These are phyloP conservation scores for Penaeus japonicus DNA, from an alignment of 1,140 invertebrate genomes.

Conservation along the genomic window DNA sequence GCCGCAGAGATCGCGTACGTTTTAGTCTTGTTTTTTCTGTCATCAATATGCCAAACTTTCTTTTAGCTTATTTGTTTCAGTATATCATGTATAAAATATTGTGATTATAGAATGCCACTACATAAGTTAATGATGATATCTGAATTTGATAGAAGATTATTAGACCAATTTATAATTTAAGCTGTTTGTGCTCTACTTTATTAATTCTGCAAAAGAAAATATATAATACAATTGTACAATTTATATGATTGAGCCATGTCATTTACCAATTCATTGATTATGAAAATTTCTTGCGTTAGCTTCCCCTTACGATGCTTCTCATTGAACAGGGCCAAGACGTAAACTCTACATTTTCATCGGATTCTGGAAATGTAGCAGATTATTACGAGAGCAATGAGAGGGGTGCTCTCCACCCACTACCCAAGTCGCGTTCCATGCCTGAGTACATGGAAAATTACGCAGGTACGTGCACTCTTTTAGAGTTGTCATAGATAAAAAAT, in stretches of 20 bases:
- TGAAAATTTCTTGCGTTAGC: no score
- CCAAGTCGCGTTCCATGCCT: constrained; percentile 57
- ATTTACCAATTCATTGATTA: background rate
- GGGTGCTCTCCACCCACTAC: constrained; percentile 18
- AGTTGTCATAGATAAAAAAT: background rate
- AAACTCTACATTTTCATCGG: constrained; percentile 57
- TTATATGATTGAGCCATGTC: background rate
- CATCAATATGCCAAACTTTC: background rate
- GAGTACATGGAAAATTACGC: constrained; percentile 57
- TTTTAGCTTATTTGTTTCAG: background rate
- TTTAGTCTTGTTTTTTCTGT: background rate
- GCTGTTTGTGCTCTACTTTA: no score
- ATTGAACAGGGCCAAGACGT: constrained; percentile 39
- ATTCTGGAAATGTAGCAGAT: constrained; percentile 58
- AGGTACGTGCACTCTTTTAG: background rate
- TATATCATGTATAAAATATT: background rate
- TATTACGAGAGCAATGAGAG: constrained; percentile 55
- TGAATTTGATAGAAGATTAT: no score
- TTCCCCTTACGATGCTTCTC: no score
- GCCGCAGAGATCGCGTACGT: constrained; percentile 54
- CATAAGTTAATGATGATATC: no score
- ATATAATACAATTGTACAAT: no score
- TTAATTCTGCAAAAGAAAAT: no score
- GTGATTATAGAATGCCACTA: no score
- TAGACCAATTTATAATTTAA: no score